Percentiles rank a stretch among this genome's conserved stretches.
These are phyloP conservation scores for Nipponacmea schrenckii DNA, from an alignment of 2,888 invertebrate genomes.

Conservation along the genomic window DNA sequence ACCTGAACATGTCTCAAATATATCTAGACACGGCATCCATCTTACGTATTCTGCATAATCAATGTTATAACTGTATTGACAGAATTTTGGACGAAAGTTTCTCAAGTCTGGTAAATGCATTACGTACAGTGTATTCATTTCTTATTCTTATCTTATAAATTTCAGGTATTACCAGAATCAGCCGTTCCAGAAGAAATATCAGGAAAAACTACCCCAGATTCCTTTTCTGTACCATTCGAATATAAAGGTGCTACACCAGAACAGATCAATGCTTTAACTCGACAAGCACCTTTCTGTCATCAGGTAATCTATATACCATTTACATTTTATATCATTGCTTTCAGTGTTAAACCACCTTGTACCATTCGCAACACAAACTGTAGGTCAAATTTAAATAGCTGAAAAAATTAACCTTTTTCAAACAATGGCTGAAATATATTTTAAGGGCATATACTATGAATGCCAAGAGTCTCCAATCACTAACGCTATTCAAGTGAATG, in stretches of 20 bases:
- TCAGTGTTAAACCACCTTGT: too few species aligned
- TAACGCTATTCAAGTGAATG: constrained; percentile 24
- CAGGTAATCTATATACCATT: constrained; percentile 37
- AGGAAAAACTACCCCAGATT: background rate
- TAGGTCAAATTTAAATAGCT: too few species aligned
- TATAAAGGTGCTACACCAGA: constrained; percentile 37
- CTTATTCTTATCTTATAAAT: too few species aligned
- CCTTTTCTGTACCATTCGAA: constrained; percentile 11
- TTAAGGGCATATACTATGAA: constrained; percentile 43
- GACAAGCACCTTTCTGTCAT: constrained; percentile 46
- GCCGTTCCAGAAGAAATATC: background rate
- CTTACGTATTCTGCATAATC: too few species aligned
- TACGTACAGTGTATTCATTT: too few species aligned
- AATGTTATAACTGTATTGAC: too few species aligned
- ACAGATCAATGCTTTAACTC: constrained; percentile 45
- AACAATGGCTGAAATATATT: background rate
- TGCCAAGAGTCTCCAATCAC: constrained; percentile 45
- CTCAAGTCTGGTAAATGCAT: too few species aligned
- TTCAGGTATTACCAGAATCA: background rate
- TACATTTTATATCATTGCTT: too few species aligned
- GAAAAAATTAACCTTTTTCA: too few species aligned
- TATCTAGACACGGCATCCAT: too few species aligned
- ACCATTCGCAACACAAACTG: background rate
- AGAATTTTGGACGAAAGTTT: too few species aligned
- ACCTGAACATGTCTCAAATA: too few species aligned